These are phyloP conservation scores for Bambusicola thoracicus DNA, from an alignment of 2,113 vertebrate species.

Conservation along the genomic window DNA sequence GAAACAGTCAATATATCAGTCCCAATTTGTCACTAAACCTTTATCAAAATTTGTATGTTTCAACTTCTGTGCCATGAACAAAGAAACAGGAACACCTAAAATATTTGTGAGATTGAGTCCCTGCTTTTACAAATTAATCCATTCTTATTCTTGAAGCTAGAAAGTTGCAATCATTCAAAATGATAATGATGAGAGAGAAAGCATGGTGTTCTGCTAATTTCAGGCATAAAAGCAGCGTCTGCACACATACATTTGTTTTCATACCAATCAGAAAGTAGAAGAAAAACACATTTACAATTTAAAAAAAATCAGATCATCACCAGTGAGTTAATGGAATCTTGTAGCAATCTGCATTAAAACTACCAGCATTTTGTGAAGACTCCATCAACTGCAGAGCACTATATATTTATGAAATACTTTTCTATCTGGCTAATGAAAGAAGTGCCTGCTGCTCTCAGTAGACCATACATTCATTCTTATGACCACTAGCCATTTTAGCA, in stretches of 20 bases:
- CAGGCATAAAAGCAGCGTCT: not conserved
- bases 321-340: not conserved
- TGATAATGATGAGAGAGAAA: not conserved
- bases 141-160: not conserved
- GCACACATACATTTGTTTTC: not conserved
- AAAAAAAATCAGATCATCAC: not conserved
- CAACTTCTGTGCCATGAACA: not conserved
- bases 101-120: not conserved
- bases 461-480: not conserved
- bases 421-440: not conserved
- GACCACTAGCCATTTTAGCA: not conserved
- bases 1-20: not conserved
- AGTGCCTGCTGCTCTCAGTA: conserved; percentile 1
- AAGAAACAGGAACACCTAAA: not conserved
- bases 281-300: not conserved
- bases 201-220: not conserved
- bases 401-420: not conserved
- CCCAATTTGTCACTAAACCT: not conserved
- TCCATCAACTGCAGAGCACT: not conserved
- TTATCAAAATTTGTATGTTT: not conserved
- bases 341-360: not conserved
- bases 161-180: not conserved
- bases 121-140: not conserved
- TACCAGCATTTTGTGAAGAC: not conserved
- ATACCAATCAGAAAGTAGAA: not conserved